These are phyloP conservation scores for Prietella phreatophila DNA, from an alignment of 2,113 vertebrate species.

Conservation along the genomic window DNA sequence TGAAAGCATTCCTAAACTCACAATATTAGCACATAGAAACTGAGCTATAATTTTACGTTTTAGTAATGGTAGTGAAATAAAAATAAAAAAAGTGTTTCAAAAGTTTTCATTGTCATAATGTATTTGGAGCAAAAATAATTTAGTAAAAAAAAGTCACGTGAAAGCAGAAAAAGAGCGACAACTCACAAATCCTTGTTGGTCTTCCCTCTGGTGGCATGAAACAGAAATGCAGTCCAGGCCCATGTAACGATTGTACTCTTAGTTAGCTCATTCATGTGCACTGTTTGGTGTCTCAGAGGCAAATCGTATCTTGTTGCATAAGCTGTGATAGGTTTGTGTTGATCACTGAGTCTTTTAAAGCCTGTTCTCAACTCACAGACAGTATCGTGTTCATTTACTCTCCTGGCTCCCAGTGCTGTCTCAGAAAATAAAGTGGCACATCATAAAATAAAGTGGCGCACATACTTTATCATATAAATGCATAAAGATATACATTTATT, in stretches of 20 bases:
- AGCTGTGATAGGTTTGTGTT: not conserved
- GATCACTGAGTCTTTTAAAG: not conserved
- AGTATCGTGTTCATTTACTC: conserved; percentile 5
- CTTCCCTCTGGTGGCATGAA: conserved; percentile 37
- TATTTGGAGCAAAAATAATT: not conserved
- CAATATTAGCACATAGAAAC: not conserved
- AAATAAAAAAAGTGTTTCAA: not conserved
- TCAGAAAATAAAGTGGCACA: conserved; percentile 69
- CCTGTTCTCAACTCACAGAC: conserved; percentile 43
- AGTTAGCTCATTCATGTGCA: not conserved
- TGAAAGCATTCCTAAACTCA: not conserved
- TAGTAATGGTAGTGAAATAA: not conserved
- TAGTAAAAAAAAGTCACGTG: not conserved
- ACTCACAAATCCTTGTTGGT: not conserved
- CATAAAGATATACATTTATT: not conserved
- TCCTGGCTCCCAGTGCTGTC: conserved; percentile 61
- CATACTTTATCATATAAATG: not conserved
- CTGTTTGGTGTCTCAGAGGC: not conserved
- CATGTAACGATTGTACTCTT: not conserved
- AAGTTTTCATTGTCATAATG: not conserved
- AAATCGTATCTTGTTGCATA: not conserved
- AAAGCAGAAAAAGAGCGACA: not conserved
- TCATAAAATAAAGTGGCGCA: conserved; percentile 69
- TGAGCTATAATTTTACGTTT: not conserved
- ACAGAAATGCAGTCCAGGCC: conserved; percentile 10